Conservation (phyloP, 2,797 vertebrate species). For the Chromis chromis region DNA sequence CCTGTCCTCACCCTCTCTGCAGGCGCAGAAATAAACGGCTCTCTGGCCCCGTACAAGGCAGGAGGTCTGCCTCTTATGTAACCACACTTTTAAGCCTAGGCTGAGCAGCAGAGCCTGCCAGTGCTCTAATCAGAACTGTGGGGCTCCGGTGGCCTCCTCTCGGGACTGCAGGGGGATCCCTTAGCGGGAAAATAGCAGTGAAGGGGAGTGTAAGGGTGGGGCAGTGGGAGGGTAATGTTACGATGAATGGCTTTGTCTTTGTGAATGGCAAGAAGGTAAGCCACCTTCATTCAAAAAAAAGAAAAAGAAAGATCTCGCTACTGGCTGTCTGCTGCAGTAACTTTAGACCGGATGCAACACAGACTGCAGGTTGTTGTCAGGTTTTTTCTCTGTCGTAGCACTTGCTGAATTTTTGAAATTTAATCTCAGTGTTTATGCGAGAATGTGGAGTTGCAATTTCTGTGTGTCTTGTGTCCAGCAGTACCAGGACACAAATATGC, state of each 20-base stretch:
- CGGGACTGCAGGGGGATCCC: conserved; percentile 60
- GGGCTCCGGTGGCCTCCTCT: conserved; percentile 58
- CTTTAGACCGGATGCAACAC: conserved; percentile 1
- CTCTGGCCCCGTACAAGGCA: conserved; percentile 57
- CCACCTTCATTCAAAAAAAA: conserved; percentile 42
- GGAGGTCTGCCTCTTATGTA: conserved; percentile 73
- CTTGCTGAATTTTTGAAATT: conserved; percentile 43
- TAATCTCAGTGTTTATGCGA: conserved; percentile 33
- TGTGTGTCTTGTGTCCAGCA: conserved; percentile 83
- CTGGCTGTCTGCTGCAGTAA: conserved; percentile 11
- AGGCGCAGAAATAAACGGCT: conserved; percentile 76
- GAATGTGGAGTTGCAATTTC: conserved; percentile 56
- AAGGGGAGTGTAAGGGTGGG: conserved; percentile 32
- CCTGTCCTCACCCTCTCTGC: conserved; percentile 76
- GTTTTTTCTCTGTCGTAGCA: not conserved
- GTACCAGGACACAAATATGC: conserved; percentile 98
- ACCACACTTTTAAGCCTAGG: conserved; percentile 63
- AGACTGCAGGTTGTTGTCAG: conserved; percentile 28
- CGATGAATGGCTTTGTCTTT: conserved; percentile 62
- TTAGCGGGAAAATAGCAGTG: conserved; percentile 49
- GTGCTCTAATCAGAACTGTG: conserved; percentile 68
- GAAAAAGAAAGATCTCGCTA: conserved; percentile 5
- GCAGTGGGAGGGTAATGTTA: conserved; percentile 28
- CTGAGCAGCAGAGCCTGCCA: conserved; percentile 58
- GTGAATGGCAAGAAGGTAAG: conserved; percentile 58